These are phyloP conservation scores for Ophion slaviceki DNA, from an alignment of 2,888 invertebrate species.

Conservation along the genomic window DNA sequence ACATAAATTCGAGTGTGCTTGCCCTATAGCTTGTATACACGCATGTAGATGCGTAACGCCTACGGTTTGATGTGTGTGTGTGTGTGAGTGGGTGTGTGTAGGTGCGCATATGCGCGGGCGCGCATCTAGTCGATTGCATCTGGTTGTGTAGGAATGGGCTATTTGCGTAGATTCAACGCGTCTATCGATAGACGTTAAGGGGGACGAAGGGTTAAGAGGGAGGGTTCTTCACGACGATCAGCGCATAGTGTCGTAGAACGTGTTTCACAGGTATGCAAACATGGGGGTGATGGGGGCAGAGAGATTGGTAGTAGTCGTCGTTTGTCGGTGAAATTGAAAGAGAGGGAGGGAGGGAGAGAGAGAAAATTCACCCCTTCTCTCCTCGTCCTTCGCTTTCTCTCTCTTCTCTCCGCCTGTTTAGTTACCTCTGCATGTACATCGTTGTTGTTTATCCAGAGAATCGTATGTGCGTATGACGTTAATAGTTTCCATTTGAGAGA, in stretches of 20 bases:
- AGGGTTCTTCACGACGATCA: slow-evolving; percentile 26
- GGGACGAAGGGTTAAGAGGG: neutral
- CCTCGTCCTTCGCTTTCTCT: too few species aligned
- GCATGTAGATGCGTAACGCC: slow-evolving; percentile 3
- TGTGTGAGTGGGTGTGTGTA: neutral
- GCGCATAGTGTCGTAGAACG: slow-evolving; percentile 38
- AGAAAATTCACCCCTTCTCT: neutral
- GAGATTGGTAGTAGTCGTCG: too few species aligned
- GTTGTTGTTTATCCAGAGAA: slow-evolving; percentile 36
- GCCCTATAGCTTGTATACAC: neutral
- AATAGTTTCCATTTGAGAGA: slow-evolving; percentile 35
- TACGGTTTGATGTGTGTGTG: too few species aligned
- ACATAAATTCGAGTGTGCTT: slow-evolving; percentile 23
- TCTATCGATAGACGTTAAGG: slow-evolving; percentile 9
- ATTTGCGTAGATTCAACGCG: slow-evolving; percentile 20
- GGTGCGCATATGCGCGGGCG: neutral
- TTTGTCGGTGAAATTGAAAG: too few species aligned
- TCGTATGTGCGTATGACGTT: slow-evolving; percentile 54
- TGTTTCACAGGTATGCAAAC: slow-evolving; percentile 27
- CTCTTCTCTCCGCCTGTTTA: too few species aligned
- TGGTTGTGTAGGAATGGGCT: slow-evolving; percentile 6
- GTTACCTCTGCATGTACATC: slow-evolving; percentile 20
- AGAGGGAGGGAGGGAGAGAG: neutral
- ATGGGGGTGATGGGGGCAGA: neutral
- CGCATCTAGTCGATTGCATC: slow-evolving; percentile 7